phyloP scores from a whole-genome alignment of 2,113 vertebrate genomes.

The Bucco capensis region DNA sequence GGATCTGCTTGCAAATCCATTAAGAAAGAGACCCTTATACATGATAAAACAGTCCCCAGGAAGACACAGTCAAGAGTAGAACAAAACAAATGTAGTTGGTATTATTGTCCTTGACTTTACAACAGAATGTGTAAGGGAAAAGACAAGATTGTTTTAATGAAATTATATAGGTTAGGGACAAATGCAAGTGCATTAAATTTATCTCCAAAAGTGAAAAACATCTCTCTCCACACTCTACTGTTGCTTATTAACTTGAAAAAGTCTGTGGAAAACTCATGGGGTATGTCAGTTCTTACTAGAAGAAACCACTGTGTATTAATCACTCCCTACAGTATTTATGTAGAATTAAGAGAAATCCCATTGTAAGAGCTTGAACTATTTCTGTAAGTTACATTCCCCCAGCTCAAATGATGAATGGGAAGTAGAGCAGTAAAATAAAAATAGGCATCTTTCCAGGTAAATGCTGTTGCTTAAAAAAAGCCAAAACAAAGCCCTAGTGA shows the following conservation, averaged over 20 bases:
- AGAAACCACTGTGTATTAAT: neutral
- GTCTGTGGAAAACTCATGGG: neutral
- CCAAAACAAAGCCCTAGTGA: neutral
- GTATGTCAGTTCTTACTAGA: neutral
- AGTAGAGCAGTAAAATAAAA: neutral
- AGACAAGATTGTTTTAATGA: neutral
- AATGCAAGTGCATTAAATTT: neutral
- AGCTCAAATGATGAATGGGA: neutral
- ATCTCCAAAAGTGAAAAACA: neutral
- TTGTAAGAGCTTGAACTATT: neutral
- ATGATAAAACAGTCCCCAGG: neutral
- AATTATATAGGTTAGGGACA: neutral
- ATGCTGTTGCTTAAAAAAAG: neutral
- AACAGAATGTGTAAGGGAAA: neutral
- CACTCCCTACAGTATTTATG: neutral
- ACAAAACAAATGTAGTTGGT: neutral
- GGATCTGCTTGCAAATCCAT: neutral
- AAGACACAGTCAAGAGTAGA: neutral
- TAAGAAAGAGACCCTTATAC: neutral
- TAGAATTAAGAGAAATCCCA: slow-evolving; percentile 13
- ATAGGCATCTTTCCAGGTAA: slow-evolving; percentile 17
- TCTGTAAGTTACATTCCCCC: neutral
- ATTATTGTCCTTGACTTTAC: neutral
- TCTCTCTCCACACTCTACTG: neutral
- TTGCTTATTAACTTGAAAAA: neutral